Evolutionary conservation across 2,888 invertebrate species (phyloP), one percentile per base, ranked within the genome.

Genomic region (Cremastinae sp.): DNA sequence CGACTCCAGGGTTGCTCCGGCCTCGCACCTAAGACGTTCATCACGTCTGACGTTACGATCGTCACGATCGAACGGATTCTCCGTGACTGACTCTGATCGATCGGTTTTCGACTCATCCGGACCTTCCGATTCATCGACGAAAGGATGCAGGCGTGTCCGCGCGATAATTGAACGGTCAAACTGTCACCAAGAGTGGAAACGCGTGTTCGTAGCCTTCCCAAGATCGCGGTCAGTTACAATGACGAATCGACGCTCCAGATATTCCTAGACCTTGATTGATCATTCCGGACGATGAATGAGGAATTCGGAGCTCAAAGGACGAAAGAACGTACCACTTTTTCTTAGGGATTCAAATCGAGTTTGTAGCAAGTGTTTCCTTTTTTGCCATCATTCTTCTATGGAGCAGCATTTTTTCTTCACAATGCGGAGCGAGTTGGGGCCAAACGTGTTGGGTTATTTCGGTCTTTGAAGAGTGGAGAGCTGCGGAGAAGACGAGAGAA

Each of bases 371-470:
- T 69, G 75, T 76, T 64, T 49, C 53, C 58, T 58, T 47, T 59
- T 64, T 61, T 4, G 16, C 14, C 43, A 66, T 71, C 62, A 35
- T 71, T 73, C 58, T 68, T 58, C 43, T 55, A 65, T 64, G 69
- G 73, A 74, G 65, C 69, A 55, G 73, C 69, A 65, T 47, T 53
- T 73, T 73, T 69, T 66, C n/a, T 74, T 74, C 39, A 10, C 59
- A 69, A 73, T 73, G 55, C 47, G 39, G 73, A 61, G 53, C 65
- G 53, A 61, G 69, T 59, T 53, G 14, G 62, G 51, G 28, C 28
- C 28, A 28, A 64, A 59, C 64, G 73, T 58, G 68, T 68, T 28
- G 28, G 28, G 72, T 72, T 55, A 49, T 43, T 43, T 59, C 35
- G 28, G 28, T 64, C 76, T 73, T 76, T 76, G 76, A 73, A 51